Base-by-base conservation (phyloP, 2,888 invertebrate species). In the Pecten maximus region DNA sequence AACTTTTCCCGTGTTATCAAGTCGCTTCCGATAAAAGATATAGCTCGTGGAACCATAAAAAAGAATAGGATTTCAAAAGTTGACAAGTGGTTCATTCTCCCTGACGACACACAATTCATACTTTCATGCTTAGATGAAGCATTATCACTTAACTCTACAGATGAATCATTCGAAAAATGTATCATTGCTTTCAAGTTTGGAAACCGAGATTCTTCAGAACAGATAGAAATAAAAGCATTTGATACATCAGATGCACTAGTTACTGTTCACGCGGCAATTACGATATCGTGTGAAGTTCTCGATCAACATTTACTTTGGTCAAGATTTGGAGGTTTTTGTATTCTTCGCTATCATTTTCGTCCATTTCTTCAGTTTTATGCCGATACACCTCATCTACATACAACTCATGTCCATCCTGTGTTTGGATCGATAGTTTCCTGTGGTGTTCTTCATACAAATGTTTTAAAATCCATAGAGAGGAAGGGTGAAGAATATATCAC, bases 321-420 rank as follows among this genome's bases (percentile, higher is more conserved):
- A 19, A 8, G 50, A 50, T 50, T 50, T 50, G 50, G 50, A 50
- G 50, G 50, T 50, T 16, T 19, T 19, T 19, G 12, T 19, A 19
- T 50, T 19, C 50, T 12, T 8, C 50, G 2, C 19, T 50, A 19
- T 50, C 50, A 19, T 50, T 50, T 50, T 19, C 16, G 12, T 50
- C 50, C 12, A 50, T 50, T 50, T 50, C 19, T 50, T 12, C 50
- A 50, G 16, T 50, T 50, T 50, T 50, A 48, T 91, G 88, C 88
- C 2, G n/a, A 88, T 10, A 39, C 40, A 40, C 23, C n/a, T 4
- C 39, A 88, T n/a, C n/a, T 88, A 19, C 3, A 28, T 28, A 40
- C n/a, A 10, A 28, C 12, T 23, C 19, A 88, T 87, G 90, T 44
- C n/a, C n/a, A n/a, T n/a, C n/a, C n/a, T n/a, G n/a, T n/a, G n/a